Evolutionary conservation across 2,113 vertebrate genomes (phyloP).

Genomic region (Polypterus senegalus): DNA sequence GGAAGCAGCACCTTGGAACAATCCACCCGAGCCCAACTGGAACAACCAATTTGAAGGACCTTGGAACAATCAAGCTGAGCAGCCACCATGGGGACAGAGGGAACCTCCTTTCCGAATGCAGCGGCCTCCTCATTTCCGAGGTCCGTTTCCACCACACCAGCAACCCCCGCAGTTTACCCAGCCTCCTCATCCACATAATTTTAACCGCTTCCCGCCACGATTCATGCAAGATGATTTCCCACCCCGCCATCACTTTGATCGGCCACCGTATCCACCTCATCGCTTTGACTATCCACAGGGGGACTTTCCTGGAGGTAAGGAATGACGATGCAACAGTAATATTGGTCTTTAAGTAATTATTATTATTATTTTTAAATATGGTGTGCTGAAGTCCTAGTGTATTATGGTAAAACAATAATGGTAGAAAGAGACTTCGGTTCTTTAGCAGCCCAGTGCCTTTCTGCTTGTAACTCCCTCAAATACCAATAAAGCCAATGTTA

Average conservation of each 20-base stretch:
- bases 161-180: constrained; percentile 92
- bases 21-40: constrained; percentile 69
- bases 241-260: constrained; percentile 84
- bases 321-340: neutral
- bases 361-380: no score
- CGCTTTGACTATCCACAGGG: constrained; percentile 89
- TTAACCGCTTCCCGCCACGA: constrained; percentile 87
- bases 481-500: no score
- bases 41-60: constrained; percentile 64
- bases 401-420: no score
- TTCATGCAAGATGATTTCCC: constrained; percentile 97
- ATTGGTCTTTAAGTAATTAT: neutral
- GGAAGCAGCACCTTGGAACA: constrained; percentile 63
- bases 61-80: constrained; percentile 79
- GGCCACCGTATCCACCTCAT: constrained; percentile 78
- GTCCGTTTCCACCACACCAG: constrained; percentile 88
- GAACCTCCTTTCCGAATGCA: constrained; percentile 94
- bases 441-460: no score
- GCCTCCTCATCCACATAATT: constrained; percentile 84
- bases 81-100: constrained; percentile 88
- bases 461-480: no score
- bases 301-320: constrained; percentile 75
- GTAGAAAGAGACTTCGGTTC: no score
- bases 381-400: no score
- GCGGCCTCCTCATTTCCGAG: constrained; percentile 86